Evolutionary conservation across 2,797 vertebrate species (phyloP), one percentile per base, ranked within the genome.

Genomic region (Phoebastria nigripes): DNA sequence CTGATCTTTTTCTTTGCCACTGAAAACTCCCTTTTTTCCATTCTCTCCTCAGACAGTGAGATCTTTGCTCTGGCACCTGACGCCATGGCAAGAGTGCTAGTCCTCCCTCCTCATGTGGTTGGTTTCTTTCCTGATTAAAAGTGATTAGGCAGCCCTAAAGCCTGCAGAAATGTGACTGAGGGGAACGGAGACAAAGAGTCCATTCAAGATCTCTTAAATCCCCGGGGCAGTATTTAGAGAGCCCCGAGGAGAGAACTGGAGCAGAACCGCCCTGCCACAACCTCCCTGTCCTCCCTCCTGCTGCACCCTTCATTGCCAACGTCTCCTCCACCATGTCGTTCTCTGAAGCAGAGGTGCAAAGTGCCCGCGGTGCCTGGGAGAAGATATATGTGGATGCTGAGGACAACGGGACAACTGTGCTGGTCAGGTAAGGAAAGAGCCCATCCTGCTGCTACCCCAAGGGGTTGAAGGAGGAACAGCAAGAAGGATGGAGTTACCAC

Each of bases 101-200:
- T 87, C 78, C 77, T 91, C 51, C 73, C 41, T 91, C 80, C 91
- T 95, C 93, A 95, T 42, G 83, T 95, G 96, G 81, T 90, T 61
- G 58, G 52, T 96, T 93, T 95, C 80, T 97, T 97, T 97, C 96
- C 96, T 97, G 96, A 96, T 96, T 97, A 96, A 70, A 94, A 67
- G 90, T 29, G 95, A 97, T 96, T 97, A 97, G 69, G 61, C 78
- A 94, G 78, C 69, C 65, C 78, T 95, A 96, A 97, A 95, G 56
- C 92, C 93, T 63, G 42, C 35, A 95, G 94, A 94, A 95, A 97
- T 97, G 93, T 89, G 84, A 78, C 78, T 1, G 6, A 85, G 71
- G 42, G 74, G 9, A 80, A 71, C 1, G 1, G 41, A 94, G 89
- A 96, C 96, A 97, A 95, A 94, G 95, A 89, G 10, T 63, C 72